Conservation (phyloP, 1,140 invertebrate genomes). For the Drosophila arizonae region DNA sequence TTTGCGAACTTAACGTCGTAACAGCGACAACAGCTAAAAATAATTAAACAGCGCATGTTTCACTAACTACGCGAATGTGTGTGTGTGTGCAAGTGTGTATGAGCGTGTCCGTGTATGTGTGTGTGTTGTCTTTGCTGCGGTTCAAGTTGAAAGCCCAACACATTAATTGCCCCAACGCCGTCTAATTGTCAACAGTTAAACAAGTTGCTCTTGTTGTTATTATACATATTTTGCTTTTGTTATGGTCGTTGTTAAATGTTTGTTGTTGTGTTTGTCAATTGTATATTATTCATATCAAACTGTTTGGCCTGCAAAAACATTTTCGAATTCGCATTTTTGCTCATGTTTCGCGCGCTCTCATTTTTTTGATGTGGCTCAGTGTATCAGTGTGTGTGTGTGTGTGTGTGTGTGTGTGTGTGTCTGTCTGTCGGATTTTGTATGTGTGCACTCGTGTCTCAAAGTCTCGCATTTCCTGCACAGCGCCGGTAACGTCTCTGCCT, state of each 20-base stretch:
- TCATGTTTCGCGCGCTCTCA: constrained; percentile 18
- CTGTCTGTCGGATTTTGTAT: background rate
- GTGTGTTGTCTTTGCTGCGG: constrained; percentile 42
- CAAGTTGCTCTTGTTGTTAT: constrained; percentile 18
- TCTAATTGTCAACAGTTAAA: constrained; percentile 56
- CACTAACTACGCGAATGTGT: constrained; percentile 7
- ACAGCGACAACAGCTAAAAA: constrained; percentile 61
- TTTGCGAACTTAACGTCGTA: constrained; percentile 72
- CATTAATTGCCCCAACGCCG: constrained; percentile 46
- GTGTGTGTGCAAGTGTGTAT: constrained; percentile 21
- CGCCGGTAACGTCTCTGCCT: background rate
- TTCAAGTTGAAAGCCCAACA: constrained; percentile 43
- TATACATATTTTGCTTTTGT: background rate
- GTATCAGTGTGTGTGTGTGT: constrained; percentile 14
- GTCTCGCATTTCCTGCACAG: constrained; percentile 38
- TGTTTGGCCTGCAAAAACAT: constrained; percentile 48
- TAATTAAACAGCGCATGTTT: constrained; percentile 70
- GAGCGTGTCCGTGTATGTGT: constrained; percentile 25
- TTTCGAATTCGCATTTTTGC: constrained; percentile 25
- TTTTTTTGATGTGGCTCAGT: background rate
- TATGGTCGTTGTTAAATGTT: background rate
- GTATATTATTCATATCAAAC: constrained; percentile 20
- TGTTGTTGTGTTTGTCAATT: constrained; percentile 13
- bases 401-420: constrained; percentile 10
- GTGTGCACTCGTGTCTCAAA: constrained; percentile 27